phyloP scores from a whole-genome alignment of 2,888 invertebrate genomes.

The Galerucella calmariensis region DNA sequence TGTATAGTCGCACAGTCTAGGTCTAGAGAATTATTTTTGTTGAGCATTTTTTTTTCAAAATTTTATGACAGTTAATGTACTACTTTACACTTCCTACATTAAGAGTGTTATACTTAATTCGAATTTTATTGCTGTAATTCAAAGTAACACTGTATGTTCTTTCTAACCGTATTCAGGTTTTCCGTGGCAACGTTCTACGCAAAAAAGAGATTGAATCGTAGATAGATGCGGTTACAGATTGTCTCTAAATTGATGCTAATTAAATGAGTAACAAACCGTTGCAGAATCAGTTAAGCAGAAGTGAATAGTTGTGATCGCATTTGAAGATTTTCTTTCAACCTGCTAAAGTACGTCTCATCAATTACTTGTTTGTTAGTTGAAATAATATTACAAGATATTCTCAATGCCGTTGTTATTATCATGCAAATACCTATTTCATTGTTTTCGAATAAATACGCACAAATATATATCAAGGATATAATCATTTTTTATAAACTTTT shows the following conservation, averaged over 20 bases:
- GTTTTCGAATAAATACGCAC: not conserved
- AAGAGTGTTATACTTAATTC: slow-evolving; percentile 2
- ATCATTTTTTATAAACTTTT: too few relatives aligned
- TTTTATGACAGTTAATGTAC: not conserved
- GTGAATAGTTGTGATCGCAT: slow-evolving; percentile 35
- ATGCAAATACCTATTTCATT: not conserved
- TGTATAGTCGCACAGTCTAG: too few relatives aligned
- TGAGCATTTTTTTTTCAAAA: not conserved
- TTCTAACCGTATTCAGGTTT: slow-evolving; percentile 18
- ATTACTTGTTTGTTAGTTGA: slow-evolving; percentile 8
- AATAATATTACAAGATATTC: not conserved
- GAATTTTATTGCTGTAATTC: slow-evolving; percentile 13
- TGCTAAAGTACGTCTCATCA: slow-evolving; percentile 34
- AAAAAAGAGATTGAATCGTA: slow-evolving; percentile 28
- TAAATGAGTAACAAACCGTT: slow-evolving; percentile 39
- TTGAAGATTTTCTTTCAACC: slow-evolving; percentile 31
- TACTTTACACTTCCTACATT: slow-evolving; percentile 2
- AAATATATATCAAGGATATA: not conserved
- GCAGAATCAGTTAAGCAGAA: slow-evolving; percentile 35
- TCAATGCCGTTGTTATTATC: not conserved
- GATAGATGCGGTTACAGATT: slow-evolving; percentile 35
- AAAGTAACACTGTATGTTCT: slow-evolving; percentile 1
- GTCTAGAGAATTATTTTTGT: too few relatives aligned
- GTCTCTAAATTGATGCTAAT: slow-evolving; percentile 39
- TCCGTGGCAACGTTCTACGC: slow-evolving; percentile 7